Evolutionary conservation across 1,140 invertebrate species (phyloP).

Genomic region (Zaprionus lachaisei): DNA sequence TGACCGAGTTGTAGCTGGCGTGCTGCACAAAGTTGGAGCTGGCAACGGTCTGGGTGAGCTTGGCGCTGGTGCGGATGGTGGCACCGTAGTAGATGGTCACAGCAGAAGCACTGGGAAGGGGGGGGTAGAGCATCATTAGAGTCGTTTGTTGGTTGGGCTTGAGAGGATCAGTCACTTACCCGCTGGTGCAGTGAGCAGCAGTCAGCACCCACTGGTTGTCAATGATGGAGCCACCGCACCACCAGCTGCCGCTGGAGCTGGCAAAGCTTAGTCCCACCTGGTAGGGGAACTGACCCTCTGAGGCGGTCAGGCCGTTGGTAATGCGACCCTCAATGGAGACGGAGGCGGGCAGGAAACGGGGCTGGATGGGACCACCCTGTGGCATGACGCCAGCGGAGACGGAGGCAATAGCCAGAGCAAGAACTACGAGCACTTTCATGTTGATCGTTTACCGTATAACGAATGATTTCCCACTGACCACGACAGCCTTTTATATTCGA

Average conservation of each 20-base stretch:
- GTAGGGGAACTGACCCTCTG: slow-evolving; percentile 85
- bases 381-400: slow-evolving; percentile 66
- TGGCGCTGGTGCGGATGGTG: slow-evolving; percentile 51
- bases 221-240: slow-evolving; percentile 88
- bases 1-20: slow-evolving; percentile 51
- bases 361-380: slow-evolving; percentile 49
- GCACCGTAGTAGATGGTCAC: slow-evolving; percentile 64
- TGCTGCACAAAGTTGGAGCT: slow-evolving; percentile 57
- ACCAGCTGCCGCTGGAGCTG: slow-evolving; percentile 73
- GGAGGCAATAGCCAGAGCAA: slow-evolving; percentile 69
- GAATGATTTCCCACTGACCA: slow-evolving; percentile 45
- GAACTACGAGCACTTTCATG: slow-evolving; percentile 76
- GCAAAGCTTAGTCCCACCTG: slow-evolving; percentile 85
- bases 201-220: slow-evolving; percentile 85
- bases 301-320: slow-evolving; percentile 68
- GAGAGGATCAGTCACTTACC: slow-evolving; percentile 30
- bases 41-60: slow-evolving; percentile 44
- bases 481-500: slow-evolving; percentile 35
- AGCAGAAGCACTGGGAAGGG: slow-evolving; percentile 39
- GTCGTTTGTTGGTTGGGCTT: not conserved
- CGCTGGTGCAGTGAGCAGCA: slow-evolving; percentile 86
- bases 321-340: slow-evolving; percentile 70
- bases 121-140: not conserved
- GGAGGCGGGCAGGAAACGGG: slow-evolving; percentile 49
- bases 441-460: slow-evolving; percentile 51